Conservation (phyloP, 2,888 invertebrate genomes). For the Sminthurides aquaticus region DNA sequence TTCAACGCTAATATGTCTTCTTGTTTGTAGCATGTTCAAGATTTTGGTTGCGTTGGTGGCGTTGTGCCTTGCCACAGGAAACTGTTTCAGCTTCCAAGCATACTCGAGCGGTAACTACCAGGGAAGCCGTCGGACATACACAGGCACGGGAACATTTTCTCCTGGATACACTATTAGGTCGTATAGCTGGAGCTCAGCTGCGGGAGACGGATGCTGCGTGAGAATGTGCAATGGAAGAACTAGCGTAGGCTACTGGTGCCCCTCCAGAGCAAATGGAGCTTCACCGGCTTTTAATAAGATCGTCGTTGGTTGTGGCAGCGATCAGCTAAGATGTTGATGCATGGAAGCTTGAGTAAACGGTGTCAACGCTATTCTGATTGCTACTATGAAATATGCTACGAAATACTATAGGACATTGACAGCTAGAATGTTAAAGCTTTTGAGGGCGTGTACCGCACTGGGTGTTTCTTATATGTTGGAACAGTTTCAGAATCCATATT, state of each 20-base stretch:
- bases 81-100: neutral
- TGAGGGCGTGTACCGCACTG: no score
- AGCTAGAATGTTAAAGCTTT: no score
- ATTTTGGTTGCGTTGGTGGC: no score
- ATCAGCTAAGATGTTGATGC: neutral
- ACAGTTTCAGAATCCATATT: no score
- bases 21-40: no score
- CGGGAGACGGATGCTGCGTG: constrained; percentile 5
- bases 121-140: neutral
- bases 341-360: no score
- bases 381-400: no score
- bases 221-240: neutral
- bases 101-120: neutral
- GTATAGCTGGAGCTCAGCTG: neutral
- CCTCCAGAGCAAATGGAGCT: constrained; percentile 1
- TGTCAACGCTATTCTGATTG: no score
- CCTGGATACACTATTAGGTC: neutral
- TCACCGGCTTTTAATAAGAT: neutral
- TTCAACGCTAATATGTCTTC: no score
- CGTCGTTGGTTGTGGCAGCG: constrained; percentile 1
- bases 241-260: constrained; percentile 6
- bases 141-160: neutral
- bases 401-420: no score
- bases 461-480: no score
- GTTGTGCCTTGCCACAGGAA: neutral